Conservation (phyloP, 2,113 vertebrate species). For the Pelmatolapia mariae region DNA sequence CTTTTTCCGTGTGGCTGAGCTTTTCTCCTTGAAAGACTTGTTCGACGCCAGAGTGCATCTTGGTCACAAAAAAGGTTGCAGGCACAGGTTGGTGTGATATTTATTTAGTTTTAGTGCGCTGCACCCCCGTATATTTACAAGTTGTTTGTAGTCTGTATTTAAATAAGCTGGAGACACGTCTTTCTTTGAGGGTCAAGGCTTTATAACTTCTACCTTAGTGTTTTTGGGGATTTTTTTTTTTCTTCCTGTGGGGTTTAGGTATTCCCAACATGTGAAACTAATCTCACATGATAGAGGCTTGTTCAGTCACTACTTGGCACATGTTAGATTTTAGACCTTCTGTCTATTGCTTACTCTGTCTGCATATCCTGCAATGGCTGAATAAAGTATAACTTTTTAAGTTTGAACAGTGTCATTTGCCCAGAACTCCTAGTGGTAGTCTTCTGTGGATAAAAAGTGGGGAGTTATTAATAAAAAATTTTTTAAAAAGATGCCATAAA, state of each 20-base stretch:
- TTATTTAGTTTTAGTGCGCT: background rate
- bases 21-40: conserved; percentile 82
- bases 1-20: conserved; percentile 85
- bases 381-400: background rate
- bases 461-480: background rate
- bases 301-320: background rate
- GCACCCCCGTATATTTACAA: background rate
- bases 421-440: background rate
- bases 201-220: background rate
- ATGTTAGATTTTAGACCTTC: background rate
- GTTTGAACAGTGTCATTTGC: background rate
- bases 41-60: conserved; percentile 90
- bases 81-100: conserved; percentile 77
- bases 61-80: conserved; percentile 89
- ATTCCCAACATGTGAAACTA: background rate
- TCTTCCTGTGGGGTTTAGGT: background rate
- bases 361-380: background rate
- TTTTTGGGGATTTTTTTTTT: rapidly evolving
- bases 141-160: background rate
- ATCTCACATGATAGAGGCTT: background rate
- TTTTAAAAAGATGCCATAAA: background rate
- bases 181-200: background rate
- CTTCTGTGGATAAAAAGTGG: background rate
- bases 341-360: background rate
- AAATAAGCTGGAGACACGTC: background rate